Conservation (phyloP, 2,113 vertebrate species). For the Phaethornis superciliosus region DNA sequence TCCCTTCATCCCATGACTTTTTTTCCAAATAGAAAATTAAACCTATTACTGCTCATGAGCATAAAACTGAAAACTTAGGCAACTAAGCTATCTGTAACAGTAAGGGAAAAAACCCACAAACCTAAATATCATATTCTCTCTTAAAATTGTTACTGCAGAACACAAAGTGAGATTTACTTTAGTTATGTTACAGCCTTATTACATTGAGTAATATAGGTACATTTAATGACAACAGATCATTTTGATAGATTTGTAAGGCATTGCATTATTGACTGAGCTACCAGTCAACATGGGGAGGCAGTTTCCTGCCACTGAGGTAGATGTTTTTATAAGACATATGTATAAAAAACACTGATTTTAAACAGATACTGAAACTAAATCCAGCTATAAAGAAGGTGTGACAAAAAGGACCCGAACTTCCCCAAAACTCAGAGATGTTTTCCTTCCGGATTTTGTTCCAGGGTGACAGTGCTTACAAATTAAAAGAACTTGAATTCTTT, state of each 20-base stretch:
- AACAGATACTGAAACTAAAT: background rate
- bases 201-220: background rate
- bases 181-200: background rate
- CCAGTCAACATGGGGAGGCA: background rate
- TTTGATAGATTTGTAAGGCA: background rate
- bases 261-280: background rate
- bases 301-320: background rate
- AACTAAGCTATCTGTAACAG: background rate
- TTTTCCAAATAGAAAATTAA: conserved; percentile 5
- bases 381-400: background rate
- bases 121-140: background rate
- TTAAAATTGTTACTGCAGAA: background rate
- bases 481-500: background rate
- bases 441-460: background rate
- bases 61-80: background rate
- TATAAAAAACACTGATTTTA: background rate
- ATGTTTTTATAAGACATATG: background rate
- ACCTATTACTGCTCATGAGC: background rate
- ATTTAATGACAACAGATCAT: background rate
- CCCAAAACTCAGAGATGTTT: background rate
- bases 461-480: background rate
- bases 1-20: background rate
- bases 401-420: background rate
- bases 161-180: background rate
- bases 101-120: too few relatives aligned